Conservation (phyloP, 2,888 invertebrate species). For the Yponomeuta evonymella region DNA sequence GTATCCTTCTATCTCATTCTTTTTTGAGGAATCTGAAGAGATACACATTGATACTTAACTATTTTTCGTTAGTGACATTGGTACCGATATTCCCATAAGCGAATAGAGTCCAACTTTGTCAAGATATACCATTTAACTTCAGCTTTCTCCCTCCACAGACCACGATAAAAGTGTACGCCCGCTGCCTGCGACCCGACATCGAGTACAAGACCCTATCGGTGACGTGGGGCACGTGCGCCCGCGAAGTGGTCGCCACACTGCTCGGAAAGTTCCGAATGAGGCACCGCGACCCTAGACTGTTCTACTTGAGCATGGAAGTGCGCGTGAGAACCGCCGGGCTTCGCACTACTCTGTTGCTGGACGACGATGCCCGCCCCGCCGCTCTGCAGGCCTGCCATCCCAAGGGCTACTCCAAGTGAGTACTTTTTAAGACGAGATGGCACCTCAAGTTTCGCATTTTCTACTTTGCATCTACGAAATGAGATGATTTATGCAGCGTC, state of each 20-base stretch:
- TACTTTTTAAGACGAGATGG: slow-evolving; percentile 20
- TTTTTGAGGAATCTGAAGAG: too few species aligned
- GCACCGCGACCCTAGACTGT: slow-evolving; percentile 93
- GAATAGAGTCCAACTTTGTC: too few species aligned
- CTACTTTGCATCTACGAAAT: too few species aligned
- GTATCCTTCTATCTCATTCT: too few species aligned
- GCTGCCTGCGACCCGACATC: slow-evolving; percentile 92
- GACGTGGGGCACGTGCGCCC: slow-evolving; percentile 90
- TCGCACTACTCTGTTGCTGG: slow-evolving; percentile 87
- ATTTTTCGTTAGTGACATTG: too few species aligned
- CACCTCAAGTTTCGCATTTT: too few species aligned
- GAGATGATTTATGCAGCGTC: too few species aligned
- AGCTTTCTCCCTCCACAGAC: slow-evolving; percentile 77
- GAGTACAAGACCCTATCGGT: slow-evolving; percentile 96
- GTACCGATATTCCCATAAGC: too few species aligned
- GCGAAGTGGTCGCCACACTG: slow-evolving; percentile 89
- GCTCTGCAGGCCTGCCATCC: slow-evolving; percentile 96
- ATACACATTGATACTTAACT: too few species aligned
- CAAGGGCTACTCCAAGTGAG: slow-evolving; percentile 91
- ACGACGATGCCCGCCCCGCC: slow-evolving; percentile 92
- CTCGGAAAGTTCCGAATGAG: slow-evolving; percentile 93
- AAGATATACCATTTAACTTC: background rate
- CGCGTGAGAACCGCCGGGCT: slow-evolving; percentile 89
- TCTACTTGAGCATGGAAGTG: slow-evolving; percentile 96
- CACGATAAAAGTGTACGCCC: slow-evolving; percentile 93